Conservation (phyloP, 2,113 vertebrate species). For the Zootoca vivipara region DNA sequence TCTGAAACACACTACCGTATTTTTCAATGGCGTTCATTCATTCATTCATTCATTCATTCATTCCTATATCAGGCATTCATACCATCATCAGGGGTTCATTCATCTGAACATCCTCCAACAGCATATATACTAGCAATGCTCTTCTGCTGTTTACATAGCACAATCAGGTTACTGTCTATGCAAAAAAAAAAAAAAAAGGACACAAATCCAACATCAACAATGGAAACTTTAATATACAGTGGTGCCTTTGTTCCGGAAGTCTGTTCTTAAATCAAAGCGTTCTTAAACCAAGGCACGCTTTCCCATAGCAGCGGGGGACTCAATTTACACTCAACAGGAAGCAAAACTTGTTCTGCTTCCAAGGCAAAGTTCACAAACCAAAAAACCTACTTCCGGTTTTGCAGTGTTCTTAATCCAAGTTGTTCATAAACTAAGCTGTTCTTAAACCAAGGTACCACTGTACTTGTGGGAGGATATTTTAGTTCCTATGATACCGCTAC, state of each 20-base stretch:
- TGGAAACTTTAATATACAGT: not conserved
- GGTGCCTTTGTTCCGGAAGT: no score
- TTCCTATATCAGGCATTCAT: not conserved
- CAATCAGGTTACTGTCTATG: not conserved
- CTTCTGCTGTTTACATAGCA: not conserved
- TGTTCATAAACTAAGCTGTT: no score
- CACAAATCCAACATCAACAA: not conserved
- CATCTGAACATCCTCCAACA: not conserved
- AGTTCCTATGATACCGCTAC: not conserved
- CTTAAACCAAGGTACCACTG: no score
- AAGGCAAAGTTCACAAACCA: no score
- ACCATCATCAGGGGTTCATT: not conserved
- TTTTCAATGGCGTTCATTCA: not conserved
- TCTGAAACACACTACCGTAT: not conserved
- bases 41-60: not conserved
- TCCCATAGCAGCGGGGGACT: no score
- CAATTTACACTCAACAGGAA: no score
- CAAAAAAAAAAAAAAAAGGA: not conserved
- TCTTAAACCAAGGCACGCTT: no score
- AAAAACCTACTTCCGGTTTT: no score
- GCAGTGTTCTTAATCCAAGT: no score
- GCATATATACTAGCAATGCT: not conserved
- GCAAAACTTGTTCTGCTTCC: no score
- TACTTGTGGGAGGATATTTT: not conserved
- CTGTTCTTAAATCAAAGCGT: no score